Base-by-base conservation (phyloP, 2,797 vertebrate genomes). In the Astyanax mexicanus region DNA sequence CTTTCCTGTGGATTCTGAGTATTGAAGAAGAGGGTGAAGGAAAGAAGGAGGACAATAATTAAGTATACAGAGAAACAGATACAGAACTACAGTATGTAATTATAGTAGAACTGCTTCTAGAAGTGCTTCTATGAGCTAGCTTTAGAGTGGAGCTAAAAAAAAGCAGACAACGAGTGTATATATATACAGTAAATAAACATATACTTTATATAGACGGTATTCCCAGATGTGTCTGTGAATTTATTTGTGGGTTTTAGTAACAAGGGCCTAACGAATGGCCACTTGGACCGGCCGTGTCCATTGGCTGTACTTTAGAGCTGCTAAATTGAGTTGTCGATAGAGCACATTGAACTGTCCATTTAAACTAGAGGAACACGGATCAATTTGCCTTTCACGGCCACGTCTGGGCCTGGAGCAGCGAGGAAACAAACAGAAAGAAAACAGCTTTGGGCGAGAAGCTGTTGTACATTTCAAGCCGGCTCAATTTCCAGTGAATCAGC, bases 301-400 rank as follows among this genome's bases (percentile, higher is more conserved):
- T 83, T 82, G 71, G 69, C 80, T 67, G 65, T 69, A 80, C 76
- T 84, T 87, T 86, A 84, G 84, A 88, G 88, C 70, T 74, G 87
- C 90, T 80, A 84, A 89, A 88, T 82, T 77, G 83, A 77, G 70
- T 62, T 81, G 79, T 84, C 84, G 52, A 84, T 87, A 85, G 80
- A 84, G 80, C 85, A 74, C 83, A 81, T 32, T 72, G 79, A 77
- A 58, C 35, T 66, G 71, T 64, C 72, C 68, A 72, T 81, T 85
- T 83, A 55, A 69, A 78, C 75, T 61, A 74, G 25, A 32, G 77
- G 83, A 78, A 72, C 9, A 23, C 75, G 75, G 79, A 90, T 88
- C 89, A 84, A 84, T 84, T 82, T 57, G 38, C 49, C 72, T 74
- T 73, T 81, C 69, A 77, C 57, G 21, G 19, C 58, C 57, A 55